Evolutionary conservation across 2,797 vertebrate species (phyloP).

Genomic region (Calcarius lapponicus): DNA sequence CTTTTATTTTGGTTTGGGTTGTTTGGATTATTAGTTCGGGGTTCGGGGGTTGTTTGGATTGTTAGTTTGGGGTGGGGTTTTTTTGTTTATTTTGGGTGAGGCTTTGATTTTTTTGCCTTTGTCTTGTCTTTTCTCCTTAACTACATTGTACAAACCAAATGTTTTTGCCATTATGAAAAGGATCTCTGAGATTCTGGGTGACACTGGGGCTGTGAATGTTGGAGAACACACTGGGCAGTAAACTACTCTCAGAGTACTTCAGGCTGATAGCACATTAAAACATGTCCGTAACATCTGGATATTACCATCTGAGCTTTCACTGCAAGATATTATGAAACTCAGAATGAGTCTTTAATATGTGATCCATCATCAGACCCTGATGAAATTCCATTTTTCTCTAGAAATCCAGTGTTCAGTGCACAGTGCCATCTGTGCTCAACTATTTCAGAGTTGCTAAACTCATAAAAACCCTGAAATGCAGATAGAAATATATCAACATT

Average conservation of each 20-base stretch:
- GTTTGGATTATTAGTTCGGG: not conserved
- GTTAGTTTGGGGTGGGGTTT: accelerated
- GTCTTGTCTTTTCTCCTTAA: not conserved
- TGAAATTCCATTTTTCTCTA: not conserved
- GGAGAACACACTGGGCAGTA: not conserved
- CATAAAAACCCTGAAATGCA: not conserved
- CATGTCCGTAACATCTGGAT: not conserved
- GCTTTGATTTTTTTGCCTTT: not conserved
- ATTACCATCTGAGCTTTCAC: not conserved
- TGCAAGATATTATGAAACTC: not conserved
- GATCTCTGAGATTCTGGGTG: not conserved
- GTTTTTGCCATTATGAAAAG: not conserved
- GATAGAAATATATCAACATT: not conserved
- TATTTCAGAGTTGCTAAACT: not conserved
- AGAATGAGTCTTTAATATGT: not conserved
- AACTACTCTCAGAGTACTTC: not conserved
- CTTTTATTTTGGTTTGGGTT: not conserved
- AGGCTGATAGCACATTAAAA: not conserved
- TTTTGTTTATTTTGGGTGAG: accelerated
- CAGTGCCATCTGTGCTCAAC: not conserved
- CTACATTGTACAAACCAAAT: not conserved
- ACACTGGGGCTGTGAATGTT: not conserved
- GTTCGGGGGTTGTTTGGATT: not conserved
- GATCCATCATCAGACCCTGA: not conserved
- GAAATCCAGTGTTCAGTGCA: not conserved